phyloP scores from a whole-genome alignment of 1,140 invertebrate species.

The Scylla paramamosain region DNA sequence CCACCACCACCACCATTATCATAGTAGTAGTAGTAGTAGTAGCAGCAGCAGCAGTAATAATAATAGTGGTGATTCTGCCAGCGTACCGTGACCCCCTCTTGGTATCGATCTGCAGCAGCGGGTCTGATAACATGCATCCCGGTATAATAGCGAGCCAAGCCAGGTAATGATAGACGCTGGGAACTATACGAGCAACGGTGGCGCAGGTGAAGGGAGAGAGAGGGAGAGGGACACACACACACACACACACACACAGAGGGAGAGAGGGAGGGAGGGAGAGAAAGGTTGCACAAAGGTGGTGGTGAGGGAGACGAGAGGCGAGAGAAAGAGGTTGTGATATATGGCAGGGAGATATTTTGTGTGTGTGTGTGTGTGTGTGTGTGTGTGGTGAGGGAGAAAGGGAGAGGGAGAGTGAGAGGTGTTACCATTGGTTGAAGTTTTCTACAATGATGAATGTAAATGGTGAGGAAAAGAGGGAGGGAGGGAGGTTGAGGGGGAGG shows the following conservation, averaged over 20 bases:
- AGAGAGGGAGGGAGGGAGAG: not conserved
- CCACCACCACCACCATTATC: no score
- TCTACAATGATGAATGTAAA: not conserved
- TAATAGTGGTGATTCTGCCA: not conserved
- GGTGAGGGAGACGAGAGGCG: not conserved
- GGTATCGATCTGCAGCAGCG: not conserved
- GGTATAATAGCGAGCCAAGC: not conserved
- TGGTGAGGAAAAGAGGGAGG: not conserved
- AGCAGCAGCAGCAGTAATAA: no score
- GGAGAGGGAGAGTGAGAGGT: constrained; percentile 9
- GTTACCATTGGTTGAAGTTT: not conserved
- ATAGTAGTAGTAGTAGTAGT: no score
- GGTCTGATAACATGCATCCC: not conserved
- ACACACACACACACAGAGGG: no score
- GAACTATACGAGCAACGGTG: not conserved
- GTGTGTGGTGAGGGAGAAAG: not conserved
- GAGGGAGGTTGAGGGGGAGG: no score
- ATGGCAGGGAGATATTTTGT: not conserved
- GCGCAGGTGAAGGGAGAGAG: not conserved
- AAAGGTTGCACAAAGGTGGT: not conserved
- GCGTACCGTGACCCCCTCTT: not conserved
- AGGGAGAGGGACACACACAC: no score
- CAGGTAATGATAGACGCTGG: not conserved
- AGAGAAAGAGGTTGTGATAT: not conserved
- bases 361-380: no score